These are phyloP conservation scores for Scaptomyza graminum DNA, from an alignment of 1,140 invertebrate species.

Conservation along the genomic window DNA sequence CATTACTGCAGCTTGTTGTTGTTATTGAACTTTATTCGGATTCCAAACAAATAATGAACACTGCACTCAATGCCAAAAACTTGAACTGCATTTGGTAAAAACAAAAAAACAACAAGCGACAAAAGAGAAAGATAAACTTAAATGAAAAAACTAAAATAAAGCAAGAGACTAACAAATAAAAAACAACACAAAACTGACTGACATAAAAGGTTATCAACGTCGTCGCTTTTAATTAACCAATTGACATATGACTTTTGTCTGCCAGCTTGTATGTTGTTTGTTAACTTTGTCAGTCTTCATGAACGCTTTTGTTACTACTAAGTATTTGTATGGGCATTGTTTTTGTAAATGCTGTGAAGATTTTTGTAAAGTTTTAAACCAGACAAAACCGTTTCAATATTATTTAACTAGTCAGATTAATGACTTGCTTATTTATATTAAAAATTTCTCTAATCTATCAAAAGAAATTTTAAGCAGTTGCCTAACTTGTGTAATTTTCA, in stretches of 20 bases:
- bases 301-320: constrained; percentile 27
- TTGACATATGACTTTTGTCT: constrained; percentile 73
- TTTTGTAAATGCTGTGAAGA: constrained; percentile 17
- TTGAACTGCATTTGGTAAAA: constrained; percentile 32
- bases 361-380: constrained; percentile 10
- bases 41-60: constrained; percentile 23
- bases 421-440: neutral
- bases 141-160: constrained; percentile 26
- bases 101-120: constrained; percentile 11
- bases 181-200: constrained; percentile 52
- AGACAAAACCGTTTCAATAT: constrained; percentile 11
- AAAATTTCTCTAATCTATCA: neutral
- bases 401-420: constrained; percentile 12
- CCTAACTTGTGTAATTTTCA: neutral
- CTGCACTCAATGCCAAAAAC: constrained; percentile 35
- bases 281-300: constrained; percentile 11
- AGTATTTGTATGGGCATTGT: constrained; percentile 33
- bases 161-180: constrained; percentile 16
- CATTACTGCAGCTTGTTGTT: constrained; percentile 53
- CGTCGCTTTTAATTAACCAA: constrained; percentile 72
- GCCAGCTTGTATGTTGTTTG: constrained; percentile 26
- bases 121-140: constrained; percentile 51
- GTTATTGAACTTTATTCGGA: constrained; percentile 53
- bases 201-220: constrained; percentile 70
- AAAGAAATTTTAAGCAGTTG: constrained; percentile 6